These are phyloP conservation scores for Yoshiicerus persimilis DNA, from an alignment of 1,140 invertebrate species.

Conservation along the genomic window DNA sequence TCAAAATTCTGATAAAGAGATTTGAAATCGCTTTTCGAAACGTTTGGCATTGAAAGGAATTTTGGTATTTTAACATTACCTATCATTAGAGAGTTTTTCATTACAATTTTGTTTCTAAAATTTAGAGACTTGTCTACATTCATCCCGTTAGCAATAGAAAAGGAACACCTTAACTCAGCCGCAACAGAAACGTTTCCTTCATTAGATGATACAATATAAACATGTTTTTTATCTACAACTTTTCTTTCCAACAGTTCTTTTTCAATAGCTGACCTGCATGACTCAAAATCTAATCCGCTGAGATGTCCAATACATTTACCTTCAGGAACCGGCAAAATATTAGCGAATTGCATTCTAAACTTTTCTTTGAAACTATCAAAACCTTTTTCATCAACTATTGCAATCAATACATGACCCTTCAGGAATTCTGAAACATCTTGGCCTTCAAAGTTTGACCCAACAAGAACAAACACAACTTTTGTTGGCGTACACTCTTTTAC, in stretches of 20 bases:
- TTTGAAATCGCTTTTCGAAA: background rate
- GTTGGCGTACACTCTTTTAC: too few relatives aligned
- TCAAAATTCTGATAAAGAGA: background rate
- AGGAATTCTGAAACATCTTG: too few relatives aligned
- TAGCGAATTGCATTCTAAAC: too few relatives aligned
- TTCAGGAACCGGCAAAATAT: too few relatives aligned
- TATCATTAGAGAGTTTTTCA: background rate
- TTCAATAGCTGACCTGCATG: too few relatives aligned
- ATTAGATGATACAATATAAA: background rate
- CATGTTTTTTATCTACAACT: background rate
- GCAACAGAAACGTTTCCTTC: background rate
- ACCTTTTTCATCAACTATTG: too few relatives aligned
- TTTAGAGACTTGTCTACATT: background rate
- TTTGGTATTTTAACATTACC: background rate
- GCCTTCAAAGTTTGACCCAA: too few relatives aligned
- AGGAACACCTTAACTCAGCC: background rate
- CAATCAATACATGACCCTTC: too few relatives aligned
- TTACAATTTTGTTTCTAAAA: background rate
- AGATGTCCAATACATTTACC: too few relatives aligned
- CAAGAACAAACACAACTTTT: too few relatives aligned
- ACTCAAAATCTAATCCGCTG: too few relatives aligned
- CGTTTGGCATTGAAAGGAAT: background rate
- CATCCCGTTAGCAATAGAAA: background rate
- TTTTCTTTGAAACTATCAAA: too few relatives aligned
- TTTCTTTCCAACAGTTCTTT: background rate